A percentile compares a stretch with the other conserved stretches of the same genome.
Conservation (phyloP, 2,113 vertebrate species). For the Petrocephalus zakoni region DNA sequence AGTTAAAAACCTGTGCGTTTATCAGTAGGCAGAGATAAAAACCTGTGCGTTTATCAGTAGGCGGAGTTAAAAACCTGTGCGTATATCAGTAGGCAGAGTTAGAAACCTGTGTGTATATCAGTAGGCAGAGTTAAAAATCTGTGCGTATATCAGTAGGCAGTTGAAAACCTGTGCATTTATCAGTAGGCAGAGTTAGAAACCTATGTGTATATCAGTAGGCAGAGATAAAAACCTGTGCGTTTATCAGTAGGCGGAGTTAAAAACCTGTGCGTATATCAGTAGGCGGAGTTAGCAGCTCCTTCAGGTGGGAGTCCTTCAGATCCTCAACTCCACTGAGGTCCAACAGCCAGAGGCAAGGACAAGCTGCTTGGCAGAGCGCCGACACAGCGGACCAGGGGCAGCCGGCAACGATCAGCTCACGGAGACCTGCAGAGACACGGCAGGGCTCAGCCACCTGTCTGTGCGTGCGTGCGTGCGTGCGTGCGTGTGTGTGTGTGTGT, state of each 20-base stretch:
- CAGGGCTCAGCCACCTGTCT: not conserved
- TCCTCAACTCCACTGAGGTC: constrained; percentile 83
- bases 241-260: not conserved
- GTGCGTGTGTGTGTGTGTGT: not conserved
- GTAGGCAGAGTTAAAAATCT: too few species aligned
- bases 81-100: too few species aligned
- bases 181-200: too few species aligned
- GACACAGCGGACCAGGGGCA: constrained; percentile 79
- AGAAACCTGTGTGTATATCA: too few species aligned
- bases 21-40: too few species aligned
- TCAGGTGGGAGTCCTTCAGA: constrained; percentile 81
- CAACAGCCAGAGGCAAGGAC: constrained; percentile 76
- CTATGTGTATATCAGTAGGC: too few species aligned
- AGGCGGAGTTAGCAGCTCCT: constrained; percentile 76
- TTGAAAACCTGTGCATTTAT: too few species aligned
- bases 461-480: not conserved
- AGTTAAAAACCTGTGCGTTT: too few species aligned
- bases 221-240: too few species aligned
- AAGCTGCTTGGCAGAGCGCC: constrained; percentile 75
- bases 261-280: constrained; percentile 76
- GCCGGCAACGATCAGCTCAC: constrained; percentile 76
- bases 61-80: not conserved
- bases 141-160: too few species aligned
- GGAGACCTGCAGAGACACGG: constrained; percentile 59
- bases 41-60: too few species aligned